phyloP scores from a whole-genome alignment of 2,113 vertebrate genomes.

The Fulmarus glacialis region DNA sequence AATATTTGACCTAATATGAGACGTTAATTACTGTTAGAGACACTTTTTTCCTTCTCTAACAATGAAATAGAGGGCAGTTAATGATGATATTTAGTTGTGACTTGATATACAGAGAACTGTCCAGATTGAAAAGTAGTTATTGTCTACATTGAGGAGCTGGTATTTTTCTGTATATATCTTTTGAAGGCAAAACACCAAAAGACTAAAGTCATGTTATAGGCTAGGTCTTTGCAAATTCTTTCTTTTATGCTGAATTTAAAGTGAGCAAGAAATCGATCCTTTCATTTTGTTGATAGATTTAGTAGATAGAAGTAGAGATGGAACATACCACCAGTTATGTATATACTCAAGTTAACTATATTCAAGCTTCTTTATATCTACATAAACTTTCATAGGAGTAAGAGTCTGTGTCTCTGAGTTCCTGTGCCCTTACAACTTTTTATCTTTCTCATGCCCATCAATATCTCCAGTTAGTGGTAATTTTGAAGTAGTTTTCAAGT shows the following conservation, averaged over 20 bases:
- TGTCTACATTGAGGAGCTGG: not conserved
- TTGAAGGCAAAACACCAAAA: not conserved
- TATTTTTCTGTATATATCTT: not conserved
- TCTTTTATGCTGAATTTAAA: not conserved
- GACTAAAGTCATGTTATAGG: not conserved
- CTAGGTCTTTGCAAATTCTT: not conserved
- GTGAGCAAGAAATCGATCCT: not conserved
- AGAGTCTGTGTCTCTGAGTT: not conserved
- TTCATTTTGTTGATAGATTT: not conserved
- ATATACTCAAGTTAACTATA: not conserved
- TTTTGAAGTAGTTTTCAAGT: not conserved
- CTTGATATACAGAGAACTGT: not conserved
- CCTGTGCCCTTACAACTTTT: not conserved
- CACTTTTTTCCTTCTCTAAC: not conserved
- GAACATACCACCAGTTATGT: not conserved
- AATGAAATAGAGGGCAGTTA: not conserved
- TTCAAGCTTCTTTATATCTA: not conserved
- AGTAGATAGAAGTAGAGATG: not conserved
- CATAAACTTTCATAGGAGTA: not conserved
- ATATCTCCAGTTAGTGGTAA: not conserved
- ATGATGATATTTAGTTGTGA: not conserved
- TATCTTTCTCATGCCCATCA: not conserved
- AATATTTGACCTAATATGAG: not conserved
- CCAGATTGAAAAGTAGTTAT: not conserved
- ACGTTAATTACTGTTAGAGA: not conserved